Percentiles rank a stretch among this genome's conserved stretches.
phyloP scores from a whole-genome alignment of 1,140 invertebrate species.

The Belonocnema kinseyi region DNA sequence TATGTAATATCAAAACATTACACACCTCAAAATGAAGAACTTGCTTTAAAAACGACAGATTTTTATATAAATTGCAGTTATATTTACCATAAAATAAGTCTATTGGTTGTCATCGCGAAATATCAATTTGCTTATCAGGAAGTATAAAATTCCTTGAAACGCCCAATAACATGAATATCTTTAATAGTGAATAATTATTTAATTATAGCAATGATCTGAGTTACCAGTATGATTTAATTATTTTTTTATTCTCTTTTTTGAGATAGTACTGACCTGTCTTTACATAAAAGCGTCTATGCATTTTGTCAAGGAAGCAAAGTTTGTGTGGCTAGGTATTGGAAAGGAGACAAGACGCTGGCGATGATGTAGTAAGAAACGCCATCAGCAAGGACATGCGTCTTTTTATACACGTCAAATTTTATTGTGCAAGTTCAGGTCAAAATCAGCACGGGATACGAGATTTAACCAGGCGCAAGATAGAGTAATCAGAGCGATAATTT shows the following conservation, averaged over 20 bases:
- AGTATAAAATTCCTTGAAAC: slow-evolving; percentile 18
- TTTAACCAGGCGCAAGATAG: slow-evolving; percentile 15
- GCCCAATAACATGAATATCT: not conserved
- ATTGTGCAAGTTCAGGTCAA: not conserved
- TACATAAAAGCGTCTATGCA: not conserved
- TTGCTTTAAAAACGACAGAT: no score
- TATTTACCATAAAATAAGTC: not conserved
- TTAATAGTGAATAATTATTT: not conserved
- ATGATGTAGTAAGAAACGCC: slow-evolving; percentile 9
- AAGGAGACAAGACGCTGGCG: not conserved
- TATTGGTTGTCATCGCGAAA: not conserved
- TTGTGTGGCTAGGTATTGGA: not conserved
- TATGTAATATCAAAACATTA: no score
- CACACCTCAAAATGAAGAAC: no score
- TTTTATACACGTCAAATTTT: slow-evolving; percentile 1
- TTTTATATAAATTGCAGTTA: no score
- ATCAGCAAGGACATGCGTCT: slow-evolving; percentile 31
- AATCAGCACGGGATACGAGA: not conserved
- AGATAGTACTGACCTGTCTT: not conserved
- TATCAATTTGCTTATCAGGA: not conserved
- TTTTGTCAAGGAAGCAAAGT: not conserved
- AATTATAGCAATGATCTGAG: no score
- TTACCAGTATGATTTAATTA: not conserved
- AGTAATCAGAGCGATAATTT: slow-evolving; percentile 4
- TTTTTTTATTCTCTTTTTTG: not conserved